Evolutionary conservation across 2,113 vertebrate genomes (phyloP).

Genomic region (Sphyrna mokarran): DNA sequence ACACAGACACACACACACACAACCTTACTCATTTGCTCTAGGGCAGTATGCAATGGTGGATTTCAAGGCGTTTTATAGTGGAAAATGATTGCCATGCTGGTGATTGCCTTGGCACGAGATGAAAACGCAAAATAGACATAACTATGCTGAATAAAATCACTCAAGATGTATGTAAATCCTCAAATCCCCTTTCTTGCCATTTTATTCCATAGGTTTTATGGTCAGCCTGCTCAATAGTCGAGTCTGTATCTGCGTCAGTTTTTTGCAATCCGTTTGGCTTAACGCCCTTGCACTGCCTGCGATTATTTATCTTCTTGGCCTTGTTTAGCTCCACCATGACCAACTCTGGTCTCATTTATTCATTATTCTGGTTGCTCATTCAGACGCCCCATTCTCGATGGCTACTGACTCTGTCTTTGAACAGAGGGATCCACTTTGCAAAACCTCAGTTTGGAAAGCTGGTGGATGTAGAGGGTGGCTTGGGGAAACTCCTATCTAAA

Average conservation of each 20-base stretch:
- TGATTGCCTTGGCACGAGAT: constrained; percentile 19
- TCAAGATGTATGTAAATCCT: neutral
- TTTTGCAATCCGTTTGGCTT: neutral
- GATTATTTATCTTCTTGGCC: neutral
- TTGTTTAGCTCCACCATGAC: neutral
- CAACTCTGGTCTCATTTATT: neutral
- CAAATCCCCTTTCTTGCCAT: neutral
- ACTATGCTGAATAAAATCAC: neutral
- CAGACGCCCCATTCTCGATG: neutral
- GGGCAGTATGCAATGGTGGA: neutral
- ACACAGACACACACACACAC: neutral
- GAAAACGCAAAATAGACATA: neutral
- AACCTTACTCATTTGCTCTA: neutral
- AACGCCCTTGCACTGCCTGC: neutral
- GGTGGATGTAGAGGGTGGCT: no score
- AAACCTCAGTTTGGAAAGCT: neutral
- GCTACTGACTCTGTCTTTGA: neutral
- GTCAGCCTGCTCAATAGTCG: neutral
- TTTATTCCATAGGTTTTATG: neutral
- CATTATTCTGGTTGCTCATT: neutral
- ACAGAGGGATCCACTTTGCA: neutral
- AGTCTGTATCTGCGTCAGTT: neutral
- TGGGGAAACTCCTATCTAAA: neutral
- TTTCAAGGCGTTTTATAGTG: neutral
- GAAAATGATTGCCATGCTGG: neutral